These are phyloP conservation scores for Tyria jacobaeae DNA, from an alignment of 2,888 invertebrate genomes.

Conservation along the genomic window DNA sequence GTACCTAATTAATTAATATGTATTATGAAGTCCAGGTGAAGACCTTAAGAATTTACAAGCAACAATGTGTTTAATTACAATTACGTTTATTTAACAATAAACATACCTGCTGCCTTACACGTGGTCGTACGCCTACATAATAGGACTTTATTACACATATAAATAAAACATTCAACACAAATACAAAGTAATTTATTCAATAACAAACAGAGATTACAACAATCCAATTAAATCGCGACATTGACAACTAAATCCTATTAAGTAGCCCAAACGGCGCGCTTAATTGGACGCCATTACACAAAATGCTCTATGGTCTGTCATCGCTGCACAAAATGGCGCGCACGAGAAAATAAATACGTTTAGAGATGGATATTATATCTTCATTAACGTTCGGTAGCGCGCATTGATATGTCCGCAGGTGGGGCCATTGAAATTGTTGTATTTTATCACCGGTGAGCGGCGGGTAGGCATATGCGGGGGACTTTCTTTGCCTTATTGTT, in stretches of 20 bases:
- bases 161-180: conserved; percentile 33
- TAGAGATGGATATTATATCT: conserved; percentile 85
- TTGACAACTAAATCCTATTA: conserved; percentile 85
- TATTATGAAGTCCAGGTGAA: neutral
- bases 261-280: conserved; percentile 69
- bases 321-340: conserved; percentile 76
- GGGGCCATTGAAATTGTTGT: conserved; percentile 82
- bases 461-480: conserved; percentile 61
- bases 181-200: conserved; percentile 57
- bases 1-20: neutral
- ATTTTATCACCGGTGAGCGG: conserved; percentile 76
- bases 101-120: neutral
- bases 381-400: conserved; percentile 80
- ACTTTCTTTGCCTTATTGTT: conserved; percentile 65
- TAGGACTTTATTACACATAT: conserved; percentile 33
- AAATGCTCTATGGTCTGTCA: conserved; percentile 79
- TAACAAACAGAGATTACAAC: conserved; percentile 73
- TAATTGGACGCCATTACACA: conserved; percentile 83
- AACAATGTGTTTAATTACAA: neutral
- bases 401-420: conserved; percentile 84
- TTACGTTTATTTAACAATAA: neutral
- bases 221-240: conserved; percentile 80
- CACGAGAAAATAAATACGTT: conserved; percentile 80
- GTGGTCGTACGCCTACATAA: neutral
- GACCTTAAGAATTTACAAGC: neutral